These are phyloP conservation scores for Vidua chalybeata DNA, from an alignment of 2,113 vertebrate species.

Conservation along the genomic window DNA sequence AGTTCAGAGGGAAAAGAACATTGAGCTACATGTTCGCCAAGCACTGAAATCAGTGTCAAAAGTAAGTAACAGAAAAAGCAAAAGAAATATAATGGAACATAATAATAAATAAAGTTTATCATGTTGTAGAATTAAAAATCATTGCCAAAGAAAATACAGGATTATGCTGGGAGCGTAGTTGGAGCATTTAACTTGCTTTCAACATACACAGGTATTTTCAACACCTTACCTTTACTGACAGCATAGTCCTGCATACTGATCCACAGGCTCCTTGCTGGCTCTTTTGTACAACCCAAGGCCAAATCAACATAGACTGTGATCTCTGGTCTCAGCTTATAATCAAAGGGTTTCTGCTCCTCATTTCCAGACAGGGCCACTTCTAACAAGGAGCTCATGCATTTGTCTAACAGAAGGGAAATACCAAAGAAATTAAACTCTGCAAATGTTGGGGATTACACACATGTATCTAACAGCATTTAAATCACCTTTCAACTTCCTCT, in stretches of 20 bases:
- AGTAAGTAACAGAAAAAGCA: background rate
- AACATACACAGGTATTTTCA: background rate
- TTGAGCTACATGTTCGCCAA: background rate
- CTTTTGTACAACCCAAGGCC: conserved; percentile 92
- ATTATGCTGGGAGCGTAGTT: background rate
- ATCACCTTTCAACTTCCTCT: background rate
- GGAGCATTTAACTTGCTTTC: background rate
- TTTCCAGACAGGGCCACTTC: conserved; percentile 94
- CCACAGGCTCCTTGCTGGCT: conserved; percentile 93
- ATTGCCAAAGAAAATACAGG: background rate
- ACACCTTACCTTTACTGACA: conserved; percentile 89
- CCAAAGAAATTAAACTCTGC: background rate
- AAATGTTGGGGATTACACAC: background rate
- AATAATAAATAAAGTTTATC: background rate
- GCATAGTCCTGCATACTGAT: conserved; percentile 97
- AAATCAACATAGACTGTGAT: conserved; percentile 87
- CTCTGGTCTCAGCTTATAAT: conserved; percentile 87
- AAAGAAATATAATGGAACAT: background rate
- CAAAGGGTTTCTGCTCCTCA: conserved; percentile 97
- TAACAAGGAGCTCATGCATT: conserved; percentile 89
- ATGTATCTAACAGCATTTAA: background rate
- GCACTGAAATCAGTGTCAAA: background rate
- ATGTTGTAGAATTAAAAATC: background rate
- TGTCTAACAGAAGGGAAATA: conserved; percentile 74
- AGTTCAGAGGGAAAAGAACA: background rate